Conservation (phyloP, 2,797 vertebrate genomes). For the Ara ararauna region DNA sequence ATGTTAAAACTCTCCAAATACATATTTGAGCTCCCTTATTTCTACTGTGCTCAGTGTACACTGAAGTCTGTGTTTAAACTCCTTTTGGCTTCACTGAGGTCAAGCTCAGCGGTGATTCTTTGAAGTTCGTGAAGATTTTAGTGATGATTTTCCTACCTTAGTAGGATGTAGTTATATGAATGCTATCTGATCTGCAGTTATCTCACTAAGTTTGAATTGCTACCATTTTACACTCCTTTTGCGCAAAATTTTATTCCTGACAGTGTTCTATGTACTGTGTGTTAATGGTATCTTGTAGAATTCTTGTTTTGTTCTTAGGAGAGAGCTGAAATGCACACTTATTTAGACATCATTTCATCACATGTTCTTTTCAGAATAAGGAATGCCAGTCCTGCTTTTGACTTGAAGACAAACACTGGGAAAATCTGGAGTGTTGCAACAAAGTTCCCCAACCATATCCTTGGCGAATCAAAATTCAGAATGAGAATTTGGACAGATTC, state of each 20-base stretch:
- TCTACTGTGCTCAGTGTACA: background rate
- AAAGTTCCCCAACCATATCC: slow-evolving; percentile 53
- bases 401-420: slow-evolving; percentile 67
- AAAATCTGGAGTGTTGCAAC: slow-evolving; percentile 68
- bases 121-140: background rate
- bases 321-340: background rate
- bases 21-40: background rate
- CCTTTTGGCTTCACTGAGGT: background rate
- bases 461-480: slow-evolving; percentile 55
- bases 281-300: background rate
- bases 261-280: background rate
- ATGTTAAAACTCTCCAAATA: background rate
- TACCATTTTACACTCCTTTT: background rate
- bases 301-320: background rate
- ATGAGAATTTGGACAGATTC: slow-evolving; percentile 55
- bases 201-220: background rate
- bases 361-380: slow-evolving; percentile 62
- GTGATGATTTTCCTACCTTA: background rate
- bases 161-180: background rate
- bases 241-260: background rate
- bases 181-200: background rate
- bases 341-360: background rate
- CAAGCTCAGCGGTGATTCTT: background rate
- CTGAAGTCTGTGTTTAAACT: background rate
- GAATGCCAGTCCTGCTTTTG: slow-evolving; percentile 44